phyloP scores from a whole-genome alignment of 2,113 vertebrate genomes.

The Muntiacus muntjak region DNA sequence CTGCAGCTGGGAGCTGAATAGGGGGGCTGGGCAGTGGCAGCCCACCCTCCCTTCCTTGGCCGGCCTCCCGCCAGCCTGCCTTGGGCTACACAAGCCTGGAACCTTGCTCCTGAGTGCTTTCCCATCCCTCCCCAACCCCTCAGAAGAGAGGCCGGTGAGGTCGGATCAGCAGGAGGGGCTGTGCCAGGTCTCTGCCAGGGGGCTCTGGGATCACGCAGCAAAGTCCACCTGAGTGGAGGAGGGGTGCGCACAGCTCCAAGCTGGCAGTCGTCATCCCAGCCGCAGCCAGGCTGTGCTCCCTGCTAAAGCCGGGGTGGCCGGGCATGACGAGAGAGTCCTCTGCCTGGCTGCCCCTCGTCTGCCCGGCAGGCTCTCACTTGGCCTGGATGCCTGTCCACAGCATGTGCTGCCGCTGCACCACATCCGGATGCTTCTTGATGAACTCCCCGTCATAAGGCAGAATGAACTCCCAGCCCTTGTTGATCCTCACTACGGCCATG shows the following conservation, averaged over 20 bases:
- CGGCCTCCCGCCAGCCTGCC: neutral
- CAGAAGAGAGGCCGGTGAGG: neutral
- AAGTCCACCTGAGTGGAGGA: neutral
- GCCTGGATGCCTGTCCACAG: constrained; percentile 98
- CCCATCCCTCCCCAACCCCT: neutral
- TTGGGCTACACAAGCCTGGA: neutral
- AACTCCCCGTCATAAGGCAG: constrained; percentile 91
- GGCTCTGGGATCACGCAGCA: neutral
- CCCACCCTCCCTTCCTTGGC: neutral
- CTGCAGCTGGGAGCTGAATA: rapidly evolving
- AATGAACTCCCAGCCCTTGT: constrained; percentile 97
- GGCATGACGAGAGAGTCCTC: neutral
- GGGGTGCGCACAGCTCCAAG: neutral
- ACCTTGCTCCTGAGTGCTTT: neutral
- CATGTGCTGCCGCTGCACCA: constrained; percentile 97
- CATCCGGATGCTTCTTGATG: constrained; percentile 94
- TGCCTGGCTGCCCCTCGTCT: neutral
- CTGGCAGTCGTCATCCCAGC: neutral
- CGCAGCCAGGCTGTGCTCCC: neutral
- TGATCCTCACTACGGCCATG: constrained; percentile 90
- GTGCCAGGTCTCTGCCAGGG: neutral
- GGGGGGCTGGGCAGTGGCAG: too few species aligned
- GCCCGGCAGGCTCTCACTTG: constrained; percentile 84
- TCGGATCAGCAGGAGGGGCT: neutral
- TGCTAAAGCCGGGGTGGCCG: neutral